Evolutionary conservation across 53 echinoderm and acorn worm species (phyloP).

Genomic region (Echinometra lucunter): DNA sequence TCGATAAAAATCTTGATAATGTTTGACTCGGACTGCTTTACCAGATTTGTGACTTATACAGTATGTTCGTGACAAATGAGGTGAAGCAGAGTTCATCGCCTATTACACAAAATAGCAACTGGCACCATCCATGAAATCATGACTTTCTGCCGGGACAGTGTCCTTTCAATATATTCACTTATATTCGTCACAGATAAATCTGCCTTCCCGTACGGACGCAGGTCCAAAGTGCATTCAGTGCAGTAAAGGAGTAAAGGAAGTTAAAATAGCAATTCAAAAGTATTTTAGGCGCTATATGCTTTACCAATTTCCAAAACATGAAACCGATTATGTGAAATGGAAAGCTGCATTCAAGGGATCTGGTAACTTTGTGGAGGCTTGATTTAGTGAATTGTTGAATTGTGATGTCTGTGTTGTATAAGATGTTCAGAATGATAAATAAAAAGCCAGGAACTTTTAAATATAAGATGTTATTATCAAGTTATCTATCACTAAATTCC

Average conservation of each 20-base stretch:
- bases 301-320: background rate
- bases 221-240: background rate
- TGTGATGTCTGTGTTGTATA: background rate
- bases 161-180: background rate
- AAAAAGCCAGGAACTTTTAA: too few species aligned
- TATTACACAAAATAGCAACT: background rate
- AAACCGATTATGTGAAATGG: background rate
- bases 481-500: too few species aligned
- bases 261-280: background rate
- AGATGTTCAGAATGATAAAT: too few species aligned
- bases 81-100: background rate
- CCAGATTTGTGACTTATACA: background rate
- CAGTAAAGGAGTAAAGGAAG: background rate
- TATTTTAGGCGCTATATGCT: background rate
- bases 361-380: too few species aligned
- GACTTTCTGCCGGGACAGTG: background rate
- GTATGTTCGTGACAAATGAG: background rate
- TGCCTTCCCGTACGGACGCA: background rate
- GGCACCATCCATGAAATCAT: background rate
- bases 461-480: too few species aligned
- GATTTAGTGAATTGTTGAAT: too few species aligned
- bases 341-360: background rate
- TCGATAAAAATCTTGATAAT: background rate
- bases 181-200: background rate
- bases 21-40: background rate